Evolutionary conservation across 2,797 vertebrate species (phyloP).

Genomic region (Lemur catta): DNA sequence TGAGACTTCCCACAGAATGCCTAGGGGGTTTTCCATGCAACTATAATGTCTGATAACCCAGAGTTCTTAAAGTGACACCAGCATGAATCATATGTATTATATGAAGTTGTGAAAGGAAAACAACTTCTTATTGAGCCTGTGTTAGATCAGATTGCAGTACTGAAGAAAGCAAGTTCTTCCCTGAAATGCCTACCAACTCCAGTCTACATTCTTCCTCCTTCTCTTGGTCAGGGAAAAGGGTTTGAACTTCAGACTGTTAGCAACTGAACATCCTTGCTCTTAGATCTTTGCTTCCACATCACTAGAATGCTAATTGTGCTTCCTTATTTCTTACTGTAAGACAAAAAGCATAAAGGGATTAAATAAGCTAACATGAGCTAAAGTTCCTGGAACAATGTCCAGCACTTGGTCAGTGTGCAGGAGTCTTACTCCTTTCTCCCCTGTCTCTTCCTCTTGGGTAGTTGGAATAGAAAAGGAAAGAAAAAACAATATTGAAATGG

Average conservation of each 20-base stretch:
- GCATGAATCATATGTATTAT: not conserved
- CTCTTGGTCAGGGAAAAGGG: accelerated
- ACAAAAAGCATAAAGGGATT: not conserved
- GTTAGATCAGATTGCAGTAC: not conserved
- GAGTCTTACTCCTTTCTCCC: not conserved
- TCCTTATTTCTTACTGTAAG: not conserved
- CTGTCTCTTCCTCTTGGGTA: not conserved
- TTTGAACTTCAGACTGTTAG: not conserved
- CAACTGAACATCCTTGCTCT: not conserved
- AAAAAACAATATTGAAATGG: not conserved
- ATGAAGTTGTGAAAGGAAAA: not conserved
- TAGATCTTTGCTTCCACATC: not conserved
- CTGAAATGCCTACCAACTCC: not conserved
- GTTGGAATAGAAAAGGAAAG: not conserved
- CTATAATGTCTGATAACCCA: not conserved
- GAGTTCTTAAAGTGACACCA: not conserved
- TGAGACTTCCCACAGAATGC: not conserved
- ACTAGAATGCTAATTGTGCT: not conserved
- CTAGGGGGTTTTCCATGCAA: not conserved
- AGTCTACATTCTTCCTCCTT: not conserved
- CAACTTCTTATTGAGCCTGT: not conserved
- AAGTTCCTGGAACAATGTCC: not conserved
- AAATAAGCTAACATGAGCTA: not conserved
- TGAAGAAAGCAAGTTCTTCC: not conserved
- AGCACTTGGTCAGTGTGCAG: not conserved